Conservation (phyloP, 1,140 invertebrate genomes). For the Scaptomyza pallida region DNA sequence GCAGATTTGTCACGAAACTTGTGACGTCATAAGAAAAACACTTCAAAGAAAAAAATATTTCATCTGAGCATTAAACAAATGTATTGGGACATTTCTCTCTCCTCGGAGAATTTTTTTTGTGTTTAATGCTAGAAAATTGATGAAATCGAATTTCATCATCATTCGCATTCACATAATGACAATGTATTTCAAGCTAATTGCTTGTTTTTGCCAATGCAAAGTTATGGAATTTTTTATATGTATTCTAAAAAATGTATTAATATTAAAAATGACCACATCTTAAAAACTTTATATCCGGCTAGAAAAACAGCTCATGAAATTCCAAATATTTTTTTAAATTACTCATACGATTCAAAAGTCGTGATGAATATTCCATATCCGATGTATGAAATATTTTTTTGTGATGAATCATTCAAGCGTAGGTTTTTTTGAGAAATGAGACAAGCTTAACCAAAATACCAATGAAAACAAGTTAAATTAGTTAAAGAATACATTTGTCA, state of each 20-base stretch:
- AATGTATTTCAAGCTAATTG: neutral
- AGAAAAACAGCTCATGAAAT: too few relatives aligned
- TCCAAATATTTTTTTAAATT: neutral
- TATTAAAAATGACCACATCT: too few relatives aligned
- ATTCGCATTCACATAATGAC: neutral
- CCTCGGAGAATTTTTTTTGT: too few relatives aligned
- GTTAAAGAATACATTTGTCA: neutral
- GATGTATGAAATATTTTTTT: neutral
- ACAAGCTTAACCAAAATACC: slow-evolving; percentile 1
- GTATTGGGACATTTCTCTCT: too few relatives aligned
- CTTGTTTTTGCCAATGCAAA: neutral
- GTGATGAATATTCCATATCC: neutral
- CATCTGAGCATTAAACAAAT: too few relatives aligned
- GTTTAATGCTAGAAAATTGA: neutral
- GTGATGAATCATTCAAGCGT: slow-evolving; percentile 8
- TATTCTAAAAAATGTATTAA: too few relatives aligned
- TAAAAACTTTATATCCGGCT: too few relatives aligned
- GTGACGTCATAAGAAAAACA: slow-evolving; percentile 1
- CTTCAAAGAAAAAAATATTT: neutral
- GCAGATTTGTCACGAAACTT: neutral
- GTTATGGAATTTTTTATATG: too few relatives aligned
- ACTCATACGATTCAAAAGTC: neutral
- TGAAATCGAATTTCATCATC: neutral
- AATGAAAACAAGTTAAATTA: neutral
- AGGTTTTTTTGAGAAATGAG: neutral